These are phyloP conservation scores for Cotesia congregata DNA, from an alignment of 2,888 invertebrate genomes.

Conservation along the genomic window DNA sequence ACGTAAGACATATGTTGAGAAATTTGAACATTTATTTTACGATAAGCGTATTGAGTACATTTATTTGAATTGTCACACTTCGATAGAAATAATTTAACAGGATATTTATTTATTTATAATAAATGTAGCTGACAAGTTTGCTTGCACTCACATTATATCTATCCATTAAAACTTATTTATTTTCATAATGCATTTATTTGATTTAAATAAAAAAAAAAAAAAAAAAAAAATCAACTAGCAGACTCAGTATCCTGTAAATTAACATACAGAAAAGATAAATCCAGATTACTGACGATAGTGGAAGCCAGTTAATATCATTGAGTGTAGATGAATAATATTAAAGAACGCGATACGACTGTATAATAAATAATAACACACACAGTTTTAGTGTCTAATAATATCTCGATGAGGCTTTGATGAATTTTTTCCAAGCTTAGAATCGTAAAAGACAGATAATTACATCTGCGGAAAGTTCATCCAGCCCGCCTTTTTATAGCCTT, in stretches of 20 bases:
- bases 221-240: background rate
- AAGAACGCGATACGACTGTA: too few relatives aligned
- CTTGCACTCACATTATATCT: background rate
- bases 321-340: background rate
- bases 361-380: too few relatives aligned
- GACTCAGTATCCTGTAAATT: background rate
- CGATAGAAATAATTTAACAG: too few relatives aligned
- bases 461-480: background rate
- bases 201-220: background rate
- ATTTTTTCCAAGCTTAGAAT: background rate
- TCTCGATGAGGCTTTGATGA: background rate
- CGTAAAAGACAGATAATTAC: background rate
- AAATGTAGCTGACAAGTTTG: too few relatives aligned
- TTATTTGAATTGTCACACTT: too few relatives aligned
- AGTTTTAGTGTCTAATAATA: background rate
- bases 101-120: too few relatives aligned
- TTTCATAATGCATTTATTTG: background rate
- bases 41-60: too few relatives aligned
- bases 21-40: too few relatives aligned
- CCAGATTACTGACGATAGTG: conserved; percentile 41
- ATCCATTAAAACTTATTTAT: background rate
- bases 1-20: too few relatives aligned
- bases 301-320: conserved; percentile 15
- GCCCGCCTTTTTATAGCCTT: background rate
- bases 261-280: conserved; percentile 36